Evolutionary conservation across 1,140 invertebrate species (phyloP).

Genomic region (Plectrocnemia conspersa): DNA sequence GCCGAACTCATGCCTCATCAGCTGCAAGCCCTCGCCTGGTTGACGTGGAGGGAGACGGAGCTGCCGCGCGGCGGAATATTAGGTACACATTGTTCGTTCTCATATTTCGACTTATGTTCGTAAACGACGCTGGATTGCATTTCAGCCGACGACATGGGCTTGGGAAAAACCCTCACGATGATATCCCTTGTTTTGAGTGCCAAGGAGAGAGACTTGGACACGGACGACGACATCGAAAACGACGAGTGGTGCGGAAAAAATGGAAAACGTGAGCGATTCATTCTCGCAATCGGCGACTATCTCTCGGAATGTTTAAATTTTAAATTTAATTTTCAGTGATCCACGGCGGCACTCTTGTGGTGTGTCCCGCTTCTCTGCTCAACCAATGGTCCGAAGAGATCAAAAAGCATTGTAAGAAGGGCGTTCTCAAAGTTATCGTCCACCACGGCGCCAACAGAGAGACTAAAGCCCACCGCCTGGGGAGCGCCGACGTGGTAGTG

Average conservation of each 20-base stretch:
- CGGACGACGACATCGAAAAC: constrained; percentile 42
- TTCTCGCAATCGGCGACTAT: neutral
- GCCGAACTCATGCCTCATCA: constrained; percentile 81
- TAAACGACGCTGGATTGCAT: constrained; percentile 23
- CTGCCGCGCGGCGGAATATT: constrained; percentile 76
- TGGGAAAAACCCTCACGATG: constrained; percentile 91
- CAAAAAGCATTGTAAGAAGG: constrained; percentile 55
- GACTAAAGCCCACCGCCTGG: constrained; percentile 56
- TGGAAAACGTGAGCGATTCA: constrained; percentile 43
- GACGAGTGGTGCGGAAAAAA: constrained; percentile 38
- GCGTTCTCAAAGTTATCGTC: constrained; percentile 60
- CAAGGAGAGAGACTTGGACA: constrained; percentile 38
- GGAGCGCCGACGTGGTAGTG: constrained; percentile 65
- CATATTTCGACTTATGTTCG: neutral
- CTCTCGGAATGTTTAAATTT: constrained; percentile 5
- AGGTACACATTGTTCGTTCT: constrained; percentile 15
- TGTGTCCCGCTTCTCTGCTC: constrained; percentile 81
- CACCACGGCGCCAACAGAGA: constrained; percentile 81
- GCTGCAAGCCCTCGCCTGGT: constrained; percentile 79
- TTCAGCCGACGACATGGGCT: constrained; percentile 90
- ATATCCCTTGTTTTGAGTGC: constrained; percentile 68
- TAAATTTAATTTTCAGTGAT: constrained; percentile 38
- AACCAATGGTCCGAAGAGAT: constrained; percentile 87
- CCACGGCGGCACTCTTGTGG: constrained; percentile 72
- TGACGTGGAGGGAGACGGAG: constrained; percentile 82